A percentile compares a stretch with the other conserved stretches of the same genome.
phyloP scores from a whole-genome alignment of 2,113 vertebrate species.

The Calidris pugnax region DNA sequence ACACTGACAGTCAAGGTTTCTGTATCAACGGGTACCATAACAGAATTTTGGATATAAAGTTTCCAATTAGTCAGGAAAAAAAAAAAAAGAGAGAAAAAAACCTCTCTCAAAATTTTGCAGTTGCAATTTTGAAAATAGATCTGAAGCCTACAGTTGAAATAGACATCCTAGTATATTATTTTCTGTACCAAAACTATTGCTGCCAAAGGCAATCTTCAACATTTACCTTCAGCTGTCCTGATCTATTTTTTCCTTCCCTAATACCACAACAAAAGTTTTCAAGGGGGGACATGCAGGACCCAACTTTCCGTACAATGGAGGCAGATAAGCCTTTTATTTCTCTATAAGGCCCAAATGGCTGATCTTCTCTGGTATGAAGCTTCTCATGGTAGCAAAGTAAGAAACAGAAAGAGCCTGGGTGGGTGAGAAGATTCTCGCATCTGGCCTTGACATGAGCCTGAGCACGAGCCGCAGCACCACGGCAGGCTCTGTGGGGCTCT shows the following conservation, averaged over 20 bases:
- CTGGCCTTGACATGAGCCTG: background rate
- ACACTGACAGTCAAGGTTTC: background rate
- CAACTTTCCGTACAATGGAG: background rate
- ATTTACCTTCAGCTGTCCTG: background rate
- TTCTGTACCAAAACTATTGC: background rate
- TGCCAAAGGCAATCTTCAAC: background rate
- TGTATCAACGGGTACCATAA: background rate
- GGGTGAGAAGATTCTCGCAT: background rate
- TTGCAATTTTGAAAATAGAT: background rate
- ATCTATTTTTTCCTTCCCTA: background rate
- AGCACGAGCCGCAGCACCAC: background rate
- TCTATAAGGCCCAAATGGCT: background rate
- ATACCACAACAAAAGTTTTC: background rate
- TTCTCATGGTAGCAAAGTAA: background rate
- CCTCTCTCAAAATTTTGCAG: background rate
- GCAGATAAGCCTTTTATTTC: background rate
- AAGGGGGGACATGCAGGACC: background rate
- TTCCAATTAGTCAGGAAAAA: background rate
- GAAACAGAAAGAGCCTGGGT: background rate
- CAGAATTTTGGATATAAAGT: background rate
- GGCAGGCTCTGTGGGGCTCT: background rate
- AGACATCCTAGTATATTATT: background rate
- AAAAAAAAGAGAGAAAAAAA: background rate
- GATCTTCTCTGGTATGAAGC: background rate
- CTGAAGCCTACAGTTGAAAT: background rate